Conservation (phyloP, 1,140 invertebrate genomes). For the Choristoneura fumiferana region DNA sequence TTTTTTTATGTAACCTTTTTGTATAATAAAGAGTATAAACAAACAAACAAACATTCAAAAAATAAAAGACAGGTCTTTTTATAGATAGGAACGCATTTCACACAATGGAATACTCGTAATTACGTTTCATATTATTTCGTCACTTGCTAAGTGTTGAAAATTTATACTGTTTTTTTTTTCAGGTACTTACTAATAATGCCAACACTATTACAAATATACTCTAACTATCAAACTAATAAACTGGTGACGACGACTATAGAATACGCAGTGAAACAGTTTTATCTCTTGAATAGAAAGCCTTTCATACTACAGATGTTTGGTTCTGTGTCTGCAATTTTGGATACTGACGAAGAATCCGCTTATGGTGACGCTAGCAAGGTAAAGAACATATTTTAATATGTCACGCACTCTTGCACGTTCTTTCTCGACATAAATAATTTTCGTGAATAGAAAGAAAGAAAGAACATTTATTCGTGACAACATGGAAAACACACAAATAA, state of each 20-base stretch:
- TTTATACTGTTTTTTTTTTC: conserved; percentile 56
- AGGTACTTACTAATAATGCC: conserved; percentile 98
- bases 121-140: no score
- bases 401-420: not conserved
- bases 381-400: conserved; percentile 31
- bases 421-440: no score
- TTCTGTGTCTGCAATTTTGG: conserved; percentile 96
- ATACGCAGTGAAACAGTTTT: conserved; percentile 99
- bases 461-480: no score
- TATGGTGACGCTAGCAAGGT: conserved; percentile 95
- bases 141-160: no score
- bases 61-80: no score
- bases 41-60: no score
- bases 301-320: conserved; percentile 99
- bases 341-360: conserved; percentile 92
- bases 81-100: no score
- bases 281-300: conserved; percentile 98
- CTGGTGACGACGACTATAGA: conserved; percentile 97
- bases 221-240: conserved; percentile 98
- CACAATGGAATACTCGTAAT: no score
- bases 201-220: conserved; percentile 96
- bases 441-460: no score
- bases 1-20: no score
- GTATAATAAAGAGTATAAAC: no score
- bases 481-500: no score